These are phyloP conservation scores for Pammene fasciana DNA, from an alignment of 2,888 invertebrate genomes.

Conservation along the genomic window DNA sequence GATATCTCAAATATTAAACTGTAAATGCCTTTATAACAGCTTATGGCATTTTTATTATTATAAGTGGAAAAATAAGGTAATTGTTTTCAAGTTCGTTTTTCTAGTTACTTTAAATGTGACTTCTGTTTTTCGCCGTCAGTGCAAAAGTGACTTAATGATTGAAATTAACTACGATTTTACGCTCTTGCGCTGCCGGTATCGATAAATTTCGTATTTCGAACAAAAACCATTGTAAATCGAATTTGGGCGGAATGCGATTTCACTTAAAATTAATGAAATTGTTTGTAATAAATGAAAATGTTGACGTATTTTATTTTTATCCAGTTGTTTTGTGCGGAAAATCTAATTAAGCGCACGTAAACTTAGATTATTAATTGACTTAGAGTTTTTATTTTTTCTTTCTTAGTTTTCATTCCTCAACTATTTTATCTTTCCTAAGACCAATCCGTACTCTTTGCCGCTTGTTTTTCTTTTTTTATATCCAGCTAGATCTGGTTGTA, in stretches of 20 bases:
- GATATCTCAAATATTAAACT: conserved; percentile 1
- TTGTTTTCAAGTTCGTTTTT: conserved; percentile 15
- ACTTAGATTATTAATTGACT: conserved; percentile 27
- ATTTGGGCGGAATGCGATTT: conserved; percentile 14
- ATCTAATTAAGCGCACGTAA: conserved; percentile 28
- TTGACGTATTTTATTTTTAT: conserved; percentile 27
- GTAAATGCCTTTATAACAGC: not conserved
- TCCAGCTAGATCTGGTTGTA: conserved; percentile 59
- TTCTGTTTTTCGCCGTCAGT: conserved; percentile 24
- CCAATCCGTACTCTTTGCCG: conserved; percentile 38
- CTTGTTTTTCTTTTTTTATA: conserved; percentile 47
- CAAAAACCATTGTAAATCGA: conserved; percentile 19
- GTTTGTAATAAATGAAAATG: conserved; percentile 19
- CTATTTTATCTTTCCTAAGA: conserved; percentile 7
- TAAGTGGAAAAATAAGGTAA: not conserved
- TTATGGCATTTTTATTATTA: conserved; percentile 10
- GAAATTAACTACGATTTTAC: conserved; percentile 18
- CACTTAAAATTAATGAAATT: conserved; percentile 13
- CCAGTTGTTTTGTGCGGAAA: conserved; percentile 30
- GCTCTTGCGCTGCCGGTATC: conserved; percentile 34
- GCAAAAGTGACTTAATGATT: conserved; percentile 36
- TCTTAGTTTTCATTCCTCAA: not conserved
- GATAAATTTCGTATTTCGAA: conserved; percentile 18
- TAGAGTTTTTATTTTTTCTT: conserved; percentile 27
- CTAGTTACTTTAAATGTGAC: conserved; percentile 3